A percentile compares a stretch with the other conserved stretches of the same genome.
These are phyloP conservation scores for Lepidochrysops patricia DNA, from an alignment of 2,888 invertebrate genomes.

Conservation along the genomic window DNA sequence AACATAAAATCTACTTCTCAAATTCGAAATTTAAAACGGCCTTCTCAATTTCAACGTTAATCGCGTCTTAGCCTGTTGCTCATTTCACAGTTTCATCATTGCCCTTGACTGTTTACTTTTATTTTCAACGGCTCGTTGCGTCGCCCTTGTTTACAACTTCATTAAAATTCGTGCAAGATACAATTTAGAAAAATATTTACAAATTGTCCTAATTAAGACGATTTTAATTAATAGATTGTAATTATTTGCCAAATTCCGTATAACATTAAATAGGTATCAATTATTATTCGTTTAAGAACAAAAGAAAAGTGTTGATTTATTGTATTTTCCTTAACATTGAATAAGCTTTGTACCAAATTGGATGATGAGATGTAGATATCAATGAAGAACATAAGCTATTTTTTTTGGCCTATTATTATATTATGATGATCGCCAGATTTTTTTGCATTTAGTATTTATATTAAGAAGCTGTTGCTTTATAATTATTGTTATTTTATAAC, in stretches of 20 bases:
- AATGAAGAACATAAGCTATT: too few relatives aligned
- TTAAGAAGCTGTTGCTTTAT: too few relatives aligned
- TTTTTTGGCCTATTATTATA: too few relatives aligned
- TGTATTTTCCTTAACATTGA: too few relatives aligned
- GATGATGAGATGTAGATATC: too few relatives aligned
- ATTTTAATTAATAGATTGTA: background rate
- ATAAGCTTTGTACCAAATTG: too few relatives aligned
- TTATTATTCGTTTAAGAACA: background rate
- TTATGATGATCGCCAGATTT: too few relatives aligned
- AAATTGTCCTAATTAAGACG: background rate
- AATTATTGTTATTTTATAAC: background rate
- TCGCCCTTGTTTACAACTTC: slow-evolving; percentile 4
- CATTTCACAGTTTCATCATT: slow-evolving; percentile 4
- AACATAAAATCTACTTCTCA: too few relatives aligned
- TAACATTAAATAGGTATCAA: background rate
- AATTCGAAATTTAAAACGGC: background rate
- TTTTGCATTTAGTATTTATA: too few relatives aligned
- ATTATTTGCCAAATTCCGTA: background rate
- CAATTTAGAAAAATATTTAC: background rate
- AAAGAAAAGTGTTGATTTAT: too few relatives aligned
- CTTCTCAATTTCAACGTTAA: background rate
- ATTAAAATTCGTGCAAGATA: background rate
- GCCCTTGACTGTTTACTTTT: slow-evolving; percentile 4
- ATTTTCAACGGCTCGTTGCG: background rate
- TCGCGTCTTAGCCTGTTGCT: background rate